Evolutionary conservation across 2,888 invertebrate species (phyloP).

Genomic region (Octodonta nipae): DNA sequence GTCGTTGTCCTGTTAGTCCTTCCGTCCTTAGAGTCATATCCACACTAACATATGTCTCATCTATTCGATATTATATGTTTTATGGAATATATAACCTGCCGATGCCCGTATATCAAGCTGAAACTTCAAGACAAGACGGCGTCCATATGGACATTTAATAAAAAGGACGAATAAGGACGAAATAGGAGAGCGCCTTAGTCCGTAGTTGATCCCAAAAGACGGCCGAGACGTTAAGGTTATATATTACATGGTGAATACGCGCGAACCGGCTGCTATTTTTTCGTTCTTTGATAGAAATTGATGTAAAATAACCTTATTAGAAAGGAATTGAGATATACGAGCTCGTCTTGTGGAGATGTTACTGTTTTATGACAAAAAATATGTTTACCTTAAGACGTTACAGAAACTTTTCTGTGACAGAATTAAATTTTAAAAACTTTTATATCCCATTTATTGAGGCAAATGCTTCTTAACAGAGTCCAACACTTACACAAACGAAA

Average conservation of each 20-base stretch:
- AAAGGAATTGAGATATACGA: too few relatives aligned
- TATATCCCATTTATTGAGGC: too few relatives aligned
- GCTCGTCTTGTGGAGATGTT: too few relatives aligned
- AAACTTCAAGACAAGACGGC: conserved; percentile 36
- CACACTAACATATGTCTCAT: conserved; percentile 23
- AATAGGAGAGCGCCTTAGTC: conserved; percentile 11
- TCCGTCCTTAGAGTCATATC: too few relatives aligned
- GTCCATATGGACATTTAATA: conserved; percentile 22
- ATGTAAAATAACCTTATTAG: conserved; percentile 2
- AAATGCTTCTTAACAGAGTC: too few relatives aligned
- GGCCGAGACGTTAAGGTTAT: conserved; percentile 6
- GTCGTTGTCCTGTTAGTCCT: too few relatives aligned
- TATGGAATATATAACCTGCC: conserved; percentile 35
- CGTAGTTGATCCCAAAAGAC: conserved; percentile 16
- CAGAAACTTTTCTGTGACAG: too few relatives aligned
- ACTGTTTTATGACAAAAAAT: too few relatives aligned
- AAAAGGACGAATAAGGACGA: conserved; percentile 9
- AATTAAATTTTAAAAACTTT: too few relatives aligned
- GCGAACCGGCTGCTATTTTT: too few relatives aligned
- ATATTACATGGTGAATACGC: conserved; percentile 1
- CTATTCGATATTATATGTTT: conserved; percentile 35
- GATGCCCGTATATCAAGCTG: conserved; percentile 33
- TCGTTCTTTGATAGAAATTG: conserved; percentile 1
- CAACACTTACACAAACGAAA: too few relatives aligned
- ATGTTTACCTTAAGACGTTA: too few relatives aligned